A percentile compares a stretch with the other conserved stretches of the same genome.
Conservation (phyloP, 2,797 vertebrate species). For the Takifugu ocellatus region DNA sequence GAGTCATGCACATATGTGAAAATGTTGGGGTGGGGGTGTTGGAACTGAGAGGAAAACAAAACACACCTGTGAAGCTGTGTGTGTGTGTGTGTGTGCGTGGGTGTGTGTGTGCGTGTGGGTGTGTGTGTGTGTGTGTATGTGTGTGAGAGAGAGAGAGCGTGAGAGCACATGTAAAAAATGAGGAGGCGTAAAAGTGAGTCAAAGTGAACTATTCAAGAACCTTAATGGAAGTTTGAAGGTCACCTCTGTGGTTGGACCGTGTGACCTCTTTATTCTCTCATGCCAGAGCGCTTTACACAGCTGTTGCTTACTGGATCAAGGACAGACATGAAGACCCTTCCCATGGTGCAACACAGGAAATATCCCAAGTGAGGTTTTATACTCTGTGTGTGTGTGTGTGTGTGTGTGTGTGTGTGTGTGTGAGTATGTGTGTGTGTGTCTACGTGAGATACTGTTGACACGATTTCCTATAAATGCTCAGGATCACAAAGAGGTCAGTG, state of each 20-base stretch:
- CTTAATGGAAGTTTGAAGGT: neutral
- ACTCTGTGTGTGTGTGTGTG: conserved; percentile 19
- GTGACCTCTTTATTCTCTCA: conserved; percentile 19
- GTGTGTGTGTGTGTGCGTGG: too few species aligned
- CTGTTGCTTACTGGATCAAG: conserved; percentile 80
- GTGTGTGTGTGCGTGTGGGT: too few species aligned
- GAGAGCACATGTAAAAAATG: too few species aligned
- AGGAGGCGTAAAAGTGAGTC: too few species aligned
- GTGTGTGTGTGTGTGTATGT: too few species aligned
- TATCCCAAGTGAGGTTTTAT: conserved; percentile 86
- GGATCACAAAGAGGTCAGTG: conserved; percentile 53
- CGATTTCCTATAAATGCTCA: conserved; percentile 56
- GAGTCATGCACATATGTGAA: too few species aligned
- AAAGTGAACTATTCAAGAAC: too few species aligned
- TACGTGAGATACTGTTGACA: conserved; percentile 36
- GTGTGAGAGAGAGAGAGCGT: too few species aligned
- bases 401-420: conserved; percentile 22
- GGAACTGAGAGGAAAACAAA: too few species aligned
- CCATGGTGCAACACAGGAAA: conserved; percentile 86
- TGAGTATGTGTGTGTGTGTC: conserved; percentile 1
- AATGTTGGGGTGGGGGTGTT: too few species aligned
- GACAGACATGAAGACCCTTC: conserved; percentile 83
- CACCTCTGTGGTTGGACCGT: conserved; percentile 1
- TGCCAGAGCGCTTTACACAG: conserved; percentile 85
- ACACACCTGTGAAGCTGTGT: too few species aligned